These are phyloP conservation scores for Promerops cafer DNA, from an alignment of 2,113 vertebrate genomes.

Conservation along the genomic window DNA sequence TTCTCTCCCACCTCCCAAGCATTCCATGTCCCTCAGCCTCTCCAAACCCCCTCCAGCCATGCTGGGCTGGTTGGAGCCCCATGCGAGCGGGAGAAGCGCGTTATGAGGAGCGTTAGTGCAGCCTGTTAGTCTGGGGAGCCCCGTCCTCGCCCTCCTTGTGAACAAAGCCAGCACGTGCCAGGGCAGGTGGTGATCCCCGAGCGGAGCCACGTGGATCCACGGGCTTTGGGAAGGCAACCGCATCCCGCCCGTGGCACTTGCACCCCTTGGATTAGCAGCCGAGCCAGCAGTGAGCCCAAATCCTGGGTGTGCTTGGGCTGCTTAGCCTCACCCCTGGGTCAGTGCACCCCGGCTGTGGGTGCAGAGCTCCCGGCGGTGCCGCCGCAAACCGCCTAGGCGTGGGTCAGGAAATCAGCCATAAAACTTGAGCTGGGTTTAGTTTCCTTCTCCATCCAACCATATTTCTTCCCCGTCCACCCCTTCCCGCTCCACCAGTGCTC, in stretches of 20 bases:
- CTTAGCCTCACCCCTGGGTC: background rate
- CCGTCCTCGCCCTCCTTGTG: rapidly evolving
- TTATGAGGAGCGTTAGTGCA: slow-evolving; percentile 31
- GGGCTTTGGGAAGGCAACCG: background rate
- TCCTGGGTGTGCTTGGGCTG: background rate
- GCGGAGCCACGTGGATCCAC: rapidly evolving
- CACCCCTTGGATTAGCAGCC: background rate
- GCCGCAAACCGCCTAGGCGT: rapidly evolving
- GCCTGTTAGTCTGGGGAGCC: background rate
- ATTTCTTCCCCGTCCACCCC: background rate
- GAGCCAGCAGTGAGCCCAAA: background rate
- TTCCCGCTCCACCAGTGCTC: rapidly evolving
- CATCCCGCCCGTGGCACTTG: rapidly evolving
- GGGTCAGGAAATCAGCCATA: background rate
- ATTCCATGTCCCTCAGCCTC: background rate
- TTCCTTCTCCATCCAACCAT: background rate
- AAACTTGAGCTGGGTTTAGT: background rate
- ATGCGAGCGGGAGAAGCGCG: background rate
- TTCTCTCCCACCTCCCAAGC: background rate
- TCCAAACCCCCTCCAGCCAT: background rate
- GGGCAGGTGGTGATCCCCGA: rapidly evolving
- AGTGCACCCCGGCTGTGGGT: background rate
- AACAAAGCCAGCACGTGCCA: rapidly evolving
- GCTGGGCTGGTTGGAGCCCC: background rate
- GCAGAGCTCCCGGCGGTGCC: rapidly evolving